Evolutionary conservation across 2,113 vertebrate species (phyloP), one percentile per base, ranked within the genome.

Genomic region (Solea senegalensis): DNA sequence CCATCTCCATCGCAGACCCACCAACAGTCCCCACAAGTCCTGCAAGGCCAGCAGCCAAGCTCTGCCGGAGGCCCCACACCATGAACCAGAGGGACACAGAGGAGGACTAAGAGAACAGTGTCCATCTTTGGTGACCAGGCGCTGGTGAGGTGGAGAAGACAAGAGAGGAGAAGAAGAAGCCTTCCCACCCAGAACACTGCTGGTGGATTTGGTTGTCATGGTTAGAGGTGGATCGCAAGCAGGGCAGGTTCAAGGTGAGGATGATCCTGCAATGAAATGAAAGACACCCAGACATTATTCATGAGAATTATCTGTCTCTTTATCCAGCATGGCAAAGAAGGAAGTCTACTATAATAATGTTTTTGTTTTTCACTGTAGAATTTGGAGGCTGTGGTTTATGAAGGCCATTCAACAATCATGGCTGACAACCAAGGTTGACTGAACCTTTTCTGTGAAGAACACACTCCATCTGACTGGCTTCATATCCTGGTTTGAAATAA

Each of bases 1-100:
- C 97, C 97, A 99, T 14, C 97, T 94, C 98, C 98, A 99, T 65
- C 96, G 96, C 89, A 99, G 94, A 71, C 95, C 94, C 85, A 99
- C 94, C 81, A 99, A 82, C n/a, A 95, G 93, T 53, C 96, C 96
- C 97, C 97, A 99, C 2, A 95, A 90, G 4, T 98, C 97, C 60
- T 95, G 94, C 59, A 98, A 86, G 66, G 96, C 95, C 0, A 91
- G 90, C 44, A 95, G 86, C 48, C 96, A 95, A 78, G 78, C 92
- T 57, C 91, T 90, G 58, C 89, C 91, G 26, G 88, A 90, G 5
- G 93, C 90, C 44, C 55, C 40, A 3, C 76, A 78, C 76, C 80
- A 86, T 2, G 72, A 86, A 46, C 81, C 83, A 1, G 90, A 55
- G 2, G 84, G 68, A 51, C 50, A 83, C 8, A 63, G 14, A 0